Evolutionary conservation across 2,113 vertebrate species (phyloP).

Genomic region (Lipophrys pholis): DNA sequence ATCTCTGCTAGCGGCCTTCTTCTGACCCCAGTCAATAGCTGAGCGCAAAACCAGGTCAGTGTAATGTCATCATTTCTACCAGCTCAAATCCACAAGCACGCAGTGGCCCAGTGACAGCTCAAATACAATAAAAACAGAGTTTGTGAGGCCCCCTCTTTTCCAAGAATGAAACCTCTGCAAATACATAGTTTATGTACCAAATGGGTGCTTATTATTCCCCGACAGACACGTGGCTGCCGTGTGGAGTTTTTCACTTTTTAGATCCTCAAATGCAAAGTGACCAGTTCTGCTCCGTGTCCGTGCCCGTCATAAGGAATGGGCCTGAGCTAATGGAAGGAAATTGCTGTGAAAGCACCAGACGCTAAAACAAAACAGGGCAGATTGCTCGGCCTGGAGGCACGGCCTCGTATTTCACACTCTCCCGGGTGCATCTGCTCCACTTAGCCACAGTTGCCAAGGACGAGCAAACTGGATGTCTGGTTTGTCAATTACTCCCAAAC

Average conservation of each 20-base stretch:
- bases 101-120: conserved; percentile 2
- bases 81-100: neutral
- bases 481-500: conserved; percentile 60
- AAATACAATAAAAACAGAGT: neutral
- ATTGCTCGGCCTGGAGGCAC: conserved; percentile 20
- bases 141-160: neutral
- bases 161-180: neutral
- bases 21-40: conserved; percentile 7
- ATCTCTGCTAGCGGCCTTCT: conserved; percentile 1
- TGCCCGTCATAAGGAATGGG: neutral
- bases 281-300: conserved; percentile 3
- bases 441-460: conserved; percentile 30
- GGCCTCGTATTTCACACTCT: conserved; percentile 55
- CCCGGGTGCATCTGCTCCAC: conserved; percentile 42
- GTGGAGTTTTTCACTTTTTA: conserved; percentile 52
- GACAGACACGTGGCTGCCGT: conserved; percentile 35
- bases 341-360: conserved; percentile 28
- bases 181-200: neutral
- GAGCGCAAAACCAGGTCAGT: conserved; percentile 37
- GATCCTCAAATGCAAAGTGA: conserved; percentile 45
- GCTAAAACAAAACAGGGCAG: conserved; percentile 30
- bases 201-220: conserved; percentile 18
- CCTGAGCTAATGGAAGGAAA: conserved; percentile 12
- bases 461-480: conserved; percentile 8
- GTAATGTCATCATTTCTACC: conserved; percentile 16